Percentiles rank a stretch among this genome's conserved stretches.
These are phyloP conservation scores for Chaunax sp. DNA, from an alignment of 2,797 vertebrate genomes.

Conservation along the genomic window DNA sequence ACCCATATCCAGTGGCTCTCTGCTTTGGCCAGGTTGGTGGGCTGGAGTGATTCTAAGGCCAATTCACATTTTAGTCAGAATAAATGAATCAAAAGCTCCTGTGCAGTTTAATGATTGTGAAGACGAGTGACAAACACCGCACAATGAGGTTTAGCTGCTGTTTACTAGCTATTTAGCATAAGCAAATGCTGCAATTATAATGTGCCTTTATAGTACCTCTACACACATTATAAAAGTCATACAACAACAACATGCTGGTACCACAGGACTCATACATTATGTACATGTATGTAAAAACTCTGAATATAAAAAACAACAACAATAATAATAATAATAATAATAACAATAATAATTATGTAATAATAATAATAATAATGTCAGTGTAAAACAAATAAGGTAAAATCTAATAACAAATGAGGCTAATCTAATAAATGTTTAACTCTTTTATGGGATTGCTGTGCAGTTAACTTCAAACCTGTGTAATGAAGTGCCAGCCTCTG, in stretches of 20 bases:
- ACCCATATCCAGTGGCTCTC: conserved; percentile 75
- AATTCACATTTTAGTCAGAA: not conserved
- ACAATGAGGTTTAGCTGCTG: not conserved
- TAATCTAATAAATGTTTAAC: too few species aligned
- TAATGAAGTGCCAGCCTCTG: not conserved
- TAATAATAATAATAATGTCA: too few species aligned
- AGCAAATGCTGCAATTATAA: conserved; percentile 4
- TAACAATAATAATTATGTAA: too few species aligned
- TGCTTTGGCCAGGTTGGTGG: conserved; percentile 83
- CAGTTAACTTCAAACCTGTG: not conserved
- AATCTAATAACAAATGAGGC: too few species aligned
- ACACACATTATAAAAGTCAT: not conserved
- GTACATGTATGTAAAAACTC: too few species aligned
- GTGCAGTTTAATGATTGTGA: not conserved
- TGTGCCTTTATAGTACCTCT: not conserved
- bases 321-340: too few species aligned
- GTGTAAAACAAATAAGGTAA: too few species aligned
- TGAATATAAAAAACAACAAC: too few species aligned
- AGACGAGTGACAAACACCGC: not conserved
- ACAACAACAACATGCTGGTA: not conserved
- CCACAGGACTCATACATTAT: not conserved
- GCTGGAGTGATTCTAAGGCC: not conserved
- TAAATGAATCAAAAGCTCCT: not conserved
- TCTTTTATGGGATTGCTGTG: too few species aligned
- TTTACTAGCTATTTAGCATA: conserved; percentile 8